Conservation (phyloP, 2,888 invertebrate species). For the Pyrrhia umbra region DNA sequence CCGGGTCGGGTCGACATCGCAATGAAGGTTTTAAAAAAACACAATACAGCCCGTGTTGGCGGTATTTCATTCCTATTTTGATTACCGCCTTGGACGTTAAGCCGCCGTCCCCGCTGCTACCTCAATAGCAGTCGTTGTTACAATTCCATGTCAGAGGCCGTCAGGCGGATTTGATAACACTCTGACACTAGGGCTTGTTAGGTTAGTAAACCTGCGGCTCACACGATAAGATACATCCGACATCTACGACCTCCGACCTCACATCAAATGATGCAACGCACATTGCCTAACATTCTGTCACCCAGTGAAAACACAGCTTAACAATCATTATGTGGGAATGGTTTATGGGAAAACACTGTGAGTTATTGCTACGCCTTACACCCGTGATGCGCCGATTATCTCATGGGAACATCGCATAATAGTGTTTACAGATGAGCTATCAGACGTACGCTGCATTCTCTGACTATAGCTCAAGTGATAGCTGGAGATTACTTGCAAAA, state of each 20-base stretch:
- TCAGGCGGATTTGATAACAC: too few species aligned
- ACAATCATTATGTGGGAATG: slow-evolving; percentile 39
- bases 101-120: too few species aligned
- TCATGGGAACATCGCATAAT: slow-evolving; percentile 52
- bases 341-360: slow-evolving; percentile 49
- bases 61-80: too few species aligned
- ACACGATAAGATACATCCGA: too few species aligned
- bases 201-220: too few species aligned
- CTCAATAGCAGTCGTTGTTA: too few species aligned
- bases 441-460: slow-evolving; percentile 1
- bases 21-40: too few species aligned
- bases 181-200: too few species aligned
- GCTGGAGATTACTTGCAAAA: neutral
- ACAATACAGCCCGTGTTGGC: too few species aligned
- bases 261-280: neutral
- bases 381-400: slow-evolving; percentile 50
- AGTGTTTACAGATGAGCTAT: slow-evolving; percentile 35
- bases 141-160: too few species aligned
- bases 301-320: slow-evolving; percentile 27
- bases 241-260: neutral
- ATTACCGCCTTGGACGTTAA: too few species aligned
- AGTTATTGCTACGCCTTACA: slow-evolving; percentile 52
- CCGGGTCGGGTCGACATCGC: too few species aligned
- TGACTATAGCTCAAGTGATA: slow-evolving; percentile 3
- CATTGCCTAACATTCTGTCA: slow-evolving; percentile 11